These are phyloP conservation scores for Polydrusus pterygomalis DNA, from an alignment of 2,888 invertebrate genomes.

Conservation along the genomic window DNA sequence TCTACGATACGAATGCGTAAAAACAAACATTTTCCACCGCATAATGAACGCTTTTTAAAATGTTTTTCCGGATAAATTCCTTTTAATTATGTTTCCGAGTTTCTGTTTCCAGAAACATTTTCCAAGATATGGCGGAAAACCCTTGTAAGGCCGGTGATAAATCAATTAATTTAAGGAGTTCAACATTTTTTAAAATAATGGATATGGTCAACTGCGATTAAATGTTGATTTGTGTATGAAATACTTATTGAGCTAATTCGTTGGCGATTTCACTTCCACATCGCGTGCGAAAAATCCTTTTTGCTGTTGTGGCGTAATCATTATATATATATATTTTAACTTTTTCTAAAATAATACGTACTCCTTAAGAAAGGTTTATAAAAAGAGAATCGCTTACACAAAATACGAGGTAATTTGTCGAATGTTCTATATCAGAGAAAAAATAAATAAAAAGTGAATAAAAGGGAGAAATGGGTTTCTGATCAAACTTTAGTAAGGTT, in stretches of 20 bases:
- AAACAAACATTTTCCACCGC: background rate
- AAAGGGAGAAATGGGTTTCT: background rate
- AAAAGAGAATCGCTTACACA: background rate
- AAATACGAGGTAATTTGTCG: background rate
- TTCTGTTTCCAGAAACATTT: background rate
- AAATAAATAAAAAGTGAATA: constrained; percentile 7
- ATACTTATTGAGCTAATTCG: too few relatives aligned
- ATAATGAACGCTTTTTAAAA: constrained; percentile 15
- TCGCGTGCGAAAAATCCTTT: too few relatives aligned
- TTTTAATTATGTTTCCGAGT: constrained; percentile 6
- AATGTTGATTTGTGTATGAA: too few relatives aligned
- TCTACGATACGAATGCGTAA: background rate
- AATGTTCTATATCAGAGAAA: background rate
- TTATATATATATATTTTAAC: too few relatives aligned
- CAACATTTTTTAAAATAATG: too few relatives aligned
- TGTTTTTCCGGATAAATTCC: background rate
- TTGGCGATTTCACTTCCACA: too few relatives aligned
- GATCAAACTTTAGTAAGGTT: constrained; percentile 12
- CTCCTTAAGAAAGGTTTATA: background rate
- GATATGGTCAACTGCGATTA: too few relatives aligned
- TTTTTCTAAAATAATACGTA: too few relatives aligned
- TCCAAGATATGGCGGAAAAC: background rate
- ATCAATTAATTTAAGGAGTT: constrained; percentile 4
- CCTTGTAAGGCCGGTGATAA: background rate
- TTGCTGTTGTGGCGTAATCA: too few relatives aligned